These are phyloP conservation scores for Megaceryle maxima DNA, from an alignment of 2,113 vertebrate species.

Conservation along the genomic window DNA sequence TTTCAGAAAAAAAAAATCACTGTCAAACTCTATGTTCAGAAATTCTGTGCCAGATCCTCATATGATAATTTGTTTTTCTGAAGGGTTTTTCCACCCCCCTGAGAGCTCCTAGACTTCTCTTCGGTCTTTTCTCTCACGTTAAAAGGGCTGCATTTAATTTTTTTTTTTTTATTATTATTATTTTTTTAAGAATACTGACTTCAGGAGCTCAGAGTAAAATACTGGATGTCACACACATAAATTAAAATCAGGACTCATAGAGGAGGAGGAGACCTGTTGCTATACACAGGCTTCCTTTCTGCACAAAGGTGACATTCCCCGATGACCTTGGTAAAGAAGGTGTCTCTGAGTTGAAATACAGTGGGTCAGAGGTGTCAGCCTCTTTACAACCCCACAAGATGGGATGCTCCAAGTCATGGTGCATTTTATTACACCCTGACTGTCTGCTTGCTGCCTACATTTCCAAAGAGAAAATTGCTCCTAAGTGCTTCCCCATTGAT, in stretches of 20 bases:
- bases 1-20: neutral
- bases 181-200: neutral
- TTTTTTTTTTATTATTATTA: neutral
- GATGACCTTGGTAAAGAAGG: neutral
- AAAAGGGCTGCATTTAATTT: neutral
- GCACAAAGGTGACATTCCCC: neutral
- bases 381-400: neutral
- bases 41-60: neutral
- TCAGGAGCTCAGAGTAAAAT: neutral
- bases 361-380: neutral
- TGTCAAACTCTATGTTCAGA: neutral
- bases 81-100: neutral
- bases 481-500: constrained; percentile 56
- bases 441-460: neutral
- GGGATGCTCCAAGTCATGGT: neutral
- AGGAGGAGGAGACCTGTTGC: neutral
- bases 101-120: neutral
- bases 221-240: neutral
- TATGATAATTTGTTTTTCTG: neutral
- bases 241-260: neutral
- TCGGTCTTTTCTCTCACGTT: neutral
- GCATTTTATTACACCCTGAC: neutral
- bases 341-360: neutral
- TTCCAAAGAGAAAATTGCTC: constrained; percentile 54
- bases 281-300: neutral